Conservation (phyloP, 2,113 vertebrate genomes). For the Uropsilus gracilis region DNA sequence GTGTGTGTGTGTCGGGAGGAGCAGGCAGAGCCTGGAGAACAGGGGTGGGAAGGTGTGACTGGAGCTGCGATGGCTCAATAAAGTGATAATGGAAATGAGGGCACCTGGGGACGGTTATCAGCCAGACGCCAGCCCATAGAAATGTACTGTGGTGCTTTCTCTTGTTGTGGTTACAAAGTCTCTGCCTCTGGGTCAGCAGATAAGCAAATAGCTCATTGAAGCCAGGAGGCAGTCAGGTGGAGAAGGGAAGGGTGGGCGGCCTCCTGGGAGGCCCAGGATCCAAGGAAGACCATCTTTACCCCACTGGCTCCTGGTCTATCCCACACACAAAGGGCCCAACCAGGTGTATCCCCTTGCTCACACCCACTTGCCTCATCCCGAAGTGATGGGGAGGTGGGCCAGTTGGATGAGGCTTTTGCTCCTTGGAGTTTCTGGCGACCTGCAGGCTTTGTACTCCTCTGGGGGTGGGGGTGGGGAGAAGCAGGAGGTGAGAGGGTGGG, state of each 20-base stretch:
- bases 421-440: background rate
- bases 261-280: too few relatives aligned
- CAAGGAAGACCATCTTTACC: background rate
- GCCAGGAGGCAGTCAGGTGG: background rate
- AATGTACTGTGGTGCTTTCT: background rate
- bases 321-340: background rate
- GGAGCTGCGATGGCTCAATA: background rate
- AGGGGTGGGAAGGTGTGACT: background rate
- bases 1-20: background rate
- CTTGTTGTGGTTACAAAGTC: slow-evolving; percentile 46
- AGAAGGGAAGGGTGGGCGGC: background rate
- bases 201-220: slow-evolving; percentile 28
- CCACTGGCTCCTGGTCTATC: background rate
- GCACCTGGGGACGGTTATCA: background rate
- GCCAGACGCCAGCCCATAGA: background rate
- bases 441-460: background rate
- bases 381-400: too few relatives aligned
- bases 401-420: background rate
- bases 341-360: background rate
- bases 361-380: background rate
- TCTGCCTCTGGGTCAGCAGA: slow-evolving; percentile 44
- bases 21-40: background rate
- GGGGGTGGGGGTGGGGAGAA: background rate
- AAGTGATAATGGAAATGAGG: background rate
- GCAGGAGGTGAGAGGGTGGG: background rate